Conservation (phyloP, 64 coral and sea anemone genomes). For the Pocillopora verrucosa region DNA sequence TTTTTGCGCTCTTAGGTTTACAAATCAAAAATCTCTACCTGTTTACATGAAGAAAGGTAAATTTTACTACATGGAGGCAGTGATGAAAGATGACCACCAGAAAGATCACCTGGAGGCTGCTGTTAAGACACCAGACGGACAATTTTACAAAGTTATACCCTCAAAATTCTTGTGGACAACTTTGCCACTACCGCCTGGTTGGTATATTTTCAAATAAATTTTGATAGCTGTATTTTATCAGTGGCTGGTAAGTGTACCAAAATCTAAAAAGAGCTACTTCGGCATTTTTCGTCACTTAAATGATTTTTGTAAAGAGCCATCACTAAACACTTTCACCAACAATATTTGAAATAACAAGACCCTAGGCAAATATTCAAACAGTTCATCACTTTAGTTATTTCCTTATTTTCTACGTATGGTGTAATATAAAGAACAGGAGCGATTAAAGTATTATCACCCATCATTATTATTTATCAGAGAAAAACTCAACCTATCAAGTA, state of each 20-base stretch:
- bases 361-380: no score
- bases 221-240: no score
- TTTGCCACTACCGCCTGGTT: background rate
- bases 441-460: background rate
- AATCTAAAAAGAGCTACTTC: no score
- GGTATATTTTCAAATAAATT: background rate
- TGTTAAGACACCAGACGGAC: conserved; percentile 47
- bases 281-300: no score
- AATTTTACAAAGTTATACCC: conserved; percentile 52
- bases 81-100: conserved; percentile 57
- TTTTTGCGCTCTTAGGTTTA: background rate
- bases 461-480: background rate
- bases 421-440: no score
- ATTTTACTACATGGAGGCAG: conserved; percentile 58
- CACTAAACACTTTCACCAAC: no score
- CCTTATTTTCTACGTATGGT: no score
- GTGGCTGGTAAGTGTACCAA: no score
- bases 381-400: no score
- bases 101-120: conserved; percentile 37
- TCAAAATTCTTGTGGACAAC: conserved; percentile 48
- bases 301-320: no score
- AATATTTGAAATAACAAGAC: no score
- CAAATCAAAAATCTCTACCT: conserved; percentile 42
- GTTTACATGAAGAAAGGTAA: conserved; percentile 29
- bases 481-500: conserved; percentile 2